Base-by-base conservation (phyloP, 92 coral and sea anemone species). In the Epizoanthus rinbou region DNA sequence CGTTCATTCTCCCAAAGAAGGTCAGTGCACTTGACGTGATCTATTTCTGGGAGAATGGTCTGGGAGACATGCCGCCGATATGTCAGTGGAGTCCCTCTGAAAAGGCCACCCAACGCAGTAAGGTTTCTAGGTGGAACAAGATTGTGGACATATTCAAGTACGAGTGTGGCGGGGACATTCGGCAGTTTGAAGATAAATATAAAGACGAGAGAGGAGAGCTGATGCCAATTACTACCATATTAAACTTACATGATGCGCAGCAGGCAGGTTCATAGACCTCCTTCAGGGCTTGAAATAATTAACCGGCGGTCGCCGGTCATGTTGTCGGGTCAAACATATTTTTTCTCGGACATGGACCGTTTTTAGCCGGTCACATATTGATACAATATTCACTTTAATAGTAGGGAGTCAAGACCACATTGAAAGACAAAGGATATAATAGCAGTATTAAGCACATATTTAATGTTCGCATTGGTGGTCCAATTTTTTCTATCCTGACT, bases 71-170 rank as follows among this genome's bases (percentile, higher is more conserved):
- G 93, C 99, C 99, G 0, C 99, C 99, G 22, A 93, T 97, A 23
- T 93, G 94, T 28, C 95, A 92, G 64, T 97, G 99, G 99, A 86
- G 98, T 7, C 86, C 99, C 11, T 82, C 95, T 16, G 98, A 97
- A 86, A 93, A 93, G 64, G 90, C 95, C 6, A 88, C 98, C 15
- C 97, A 97, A 73, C 86, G 97, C 10, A 97, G 98, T 73, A 97
- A 97, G 85, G 90, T 97, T n/a, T 97, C 98, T 52, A 93, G 99
- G 41, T 97, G 99, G 99, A 91, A 93, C 80, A 97, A 97, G 75
- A 90, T 97, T 25, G 99, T 92, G 76, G 99, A 97, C 63, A 94
- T 97, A 47, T 97, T 97, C 52, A 94, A 94, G 70, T 89, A 90
- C 70, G 97, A 94, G 80, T 97, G 99, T 66, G 91, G 94, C 39